Evolutionary conservation across 1,140 invertebrate species (phyloP), one percentile per base, ranked within the genome.

Genomic region (Drosophila simulans): DNA sequence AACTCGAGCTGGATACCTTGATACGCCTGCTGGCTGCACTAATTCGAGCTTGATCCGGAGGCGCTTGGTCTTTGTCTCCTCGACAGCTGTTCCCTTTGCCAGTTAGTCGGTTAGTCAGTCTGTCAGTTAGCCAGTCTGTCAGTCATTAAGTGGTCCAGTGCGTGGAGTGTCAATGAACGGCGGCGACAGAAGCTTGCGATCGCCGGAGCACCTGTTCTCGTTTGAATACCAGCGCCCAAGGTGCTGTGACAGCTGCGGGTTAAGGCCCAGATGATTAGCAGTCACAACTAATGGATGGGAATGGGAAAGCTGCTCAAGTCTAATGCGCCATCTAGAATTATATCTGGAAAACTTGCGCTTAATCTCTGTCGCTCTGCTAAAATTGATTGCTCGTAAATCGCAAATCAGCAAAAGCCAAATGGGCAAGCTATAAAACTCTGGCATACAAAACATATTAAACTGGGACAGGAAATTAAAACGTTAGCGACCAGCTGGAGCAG

Each of bases 1-100:
- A 71, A 70, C 66, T 43, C 37, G 35, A 55, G 35, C 31, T 27
- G 25, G 49, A 35, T 52, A 55, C 46, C 68, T 58, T 81, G 82
- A 68, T 88, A 86, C 70, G 79, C 83, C 83, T 83, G 52, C 64
- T 86, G 83, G 74, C 48, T 88, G 65, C 64, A 77, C 79, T 86
- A 86, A 86, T 86, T 86, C 78, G 40, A 74, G 48, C 77, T 62
- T 83, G 68, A 76, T 66, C 66, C 68, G 45, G 43, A 68, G 58
- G 73, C 53, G 60, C 53, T 49, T 58, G 46, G 62, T 45, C 77
- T 83, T 69, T 77, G 75, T 76, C 71, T 79, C 60, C 45, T 39
- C 51, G 62, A 58, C 81, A 84, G 77, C 77, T 84, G 77, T 76
- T 64, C 77, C 39, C 59, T 62, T 34, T 42, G 59, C 25, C 59